Evolutionary conservation across 2,113 vertebrate genomes (phyloP).

Genomic region (Thamnophis sirtalis): DNA sequence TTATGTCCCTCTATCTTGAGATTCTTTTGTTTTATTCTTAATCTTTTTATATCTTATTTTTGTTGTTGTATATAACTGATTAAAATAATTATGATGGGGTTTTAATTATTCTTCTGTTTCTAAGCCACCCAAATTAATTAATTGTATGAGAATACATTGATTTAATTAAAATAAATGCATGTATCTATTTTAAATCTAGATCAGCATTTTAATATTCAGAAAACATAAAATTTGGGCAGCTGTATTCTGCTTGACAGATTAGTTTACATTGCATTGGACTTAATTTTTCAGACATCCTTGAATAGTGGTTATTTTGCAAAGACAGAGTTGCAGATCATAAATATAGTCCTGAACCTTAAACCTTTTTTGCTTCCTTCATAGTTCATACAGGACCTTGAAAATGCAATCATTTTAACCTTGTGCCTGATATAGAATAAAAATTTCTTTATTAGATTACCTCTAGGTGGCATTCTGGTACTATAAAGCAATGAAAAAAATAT

Average conservation of each 20-base stretch:
- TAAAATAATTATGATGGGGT: background rate
- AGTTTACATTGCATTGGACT: background rate
- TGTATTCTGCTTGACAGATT: background rate
- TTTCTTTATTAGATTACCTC: slow-evolving; percentile 38
- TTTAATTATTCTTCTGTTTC: background rate
- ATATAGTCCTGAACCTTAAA: background rate
- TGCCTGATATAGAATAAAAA: accelerated
- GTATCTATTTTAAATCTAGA: background rate
- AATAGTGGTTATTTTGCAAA: background rate
- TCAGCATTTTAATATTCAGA: background rate
- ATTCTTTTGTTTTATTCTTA: background rate
- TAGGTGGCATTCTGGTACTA: slow-evolving; percentile 60
- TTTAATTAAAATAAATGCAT: background rate
- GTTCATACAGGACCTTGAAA: background rate
- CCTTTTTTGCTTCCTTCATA: background rate
- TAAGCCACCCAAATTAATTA: background rate
- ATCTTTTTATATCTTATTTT: background rate
- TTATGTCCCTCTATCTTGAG: background rate
- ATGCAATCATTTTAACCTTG: background rate
- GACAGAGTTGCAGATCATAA: background rate
- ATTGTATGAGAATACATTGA: background rate
- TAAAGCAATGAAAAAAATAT: slow-evolving; percentile 26
- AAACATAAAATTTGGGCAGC: background rate
- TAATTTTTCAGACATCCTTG: background rate
- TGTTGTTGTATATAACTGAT: background rate